Evolutionary conservation across 1,140 invertebrate genomes (phyloP).

Genomic region (Papilio polytes): DNA sequence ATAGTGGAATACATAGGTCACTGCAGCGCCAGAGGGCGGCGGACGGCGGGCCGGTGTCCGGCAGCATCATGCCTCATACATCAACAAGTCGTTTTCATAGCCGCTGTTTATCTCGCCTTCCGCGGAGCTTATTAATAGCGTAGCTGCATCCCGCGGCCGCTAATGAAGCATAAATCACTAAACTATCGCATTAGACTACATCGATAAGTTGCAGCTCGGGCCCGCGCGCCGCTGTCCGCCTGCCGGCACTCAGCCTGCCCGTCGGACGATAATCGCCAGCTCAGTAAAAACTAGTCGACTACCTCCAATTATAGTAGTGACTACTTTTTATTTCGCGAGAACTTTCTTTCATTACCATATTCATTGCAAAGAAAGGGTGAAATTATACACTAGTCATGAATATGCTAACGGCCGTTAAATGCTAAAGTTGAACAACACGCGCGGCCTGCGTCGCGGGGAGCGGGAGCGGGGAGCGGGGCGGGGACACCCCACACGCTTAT

Average conservation of each 20-base stretch:
- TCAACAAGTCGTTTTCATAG: too few relatives aligned
- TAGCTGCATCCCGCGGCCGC: neutral
- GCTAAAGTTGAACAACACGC: conserved; percentile 78
- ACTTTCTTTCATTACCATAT: conserved; percentile 81
- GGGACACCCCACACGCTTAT: neutral
- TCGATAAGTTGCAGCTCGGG: conserved; percentile 36
- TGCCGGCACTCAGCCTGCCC: neutral
- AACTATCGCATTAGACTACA: conserved; percentile 27
- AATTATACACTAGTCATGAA: conserved; percentile 73
- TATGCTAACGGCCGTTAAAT: conserved; percentile 75
- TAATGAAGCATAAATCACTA: neutral
- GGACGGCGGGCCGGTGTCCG: too few relatives aligned
- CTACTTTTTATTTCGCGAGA: conserved; percentile 76
- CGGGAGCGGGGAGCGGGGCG: conserved; percentile 14
- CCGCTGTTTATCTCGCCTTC: neutral
- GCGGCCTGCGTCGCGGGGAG: neutral
- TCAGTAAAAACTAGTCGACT: conserved; percentile 59
- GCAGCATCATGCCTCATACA: too few relatives aligned
- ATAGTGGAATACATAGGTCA: too few relatives aligned
- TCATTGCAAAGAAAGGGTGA: conserved; percentile 80
- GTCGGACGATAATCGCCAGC: neutral
- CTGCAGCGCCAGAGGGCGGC: too few relatives aligned
- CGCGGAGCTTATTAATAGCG: neutral
- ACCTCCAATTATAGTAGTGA: conserved; percentile 71
- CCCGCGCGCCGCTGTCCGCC: conserved; percentile 20